Evolutionary conservation across 2,113 vertebrate species (phyloP).

Genomic region (Pseudorectes ferrugineus): DNA sequence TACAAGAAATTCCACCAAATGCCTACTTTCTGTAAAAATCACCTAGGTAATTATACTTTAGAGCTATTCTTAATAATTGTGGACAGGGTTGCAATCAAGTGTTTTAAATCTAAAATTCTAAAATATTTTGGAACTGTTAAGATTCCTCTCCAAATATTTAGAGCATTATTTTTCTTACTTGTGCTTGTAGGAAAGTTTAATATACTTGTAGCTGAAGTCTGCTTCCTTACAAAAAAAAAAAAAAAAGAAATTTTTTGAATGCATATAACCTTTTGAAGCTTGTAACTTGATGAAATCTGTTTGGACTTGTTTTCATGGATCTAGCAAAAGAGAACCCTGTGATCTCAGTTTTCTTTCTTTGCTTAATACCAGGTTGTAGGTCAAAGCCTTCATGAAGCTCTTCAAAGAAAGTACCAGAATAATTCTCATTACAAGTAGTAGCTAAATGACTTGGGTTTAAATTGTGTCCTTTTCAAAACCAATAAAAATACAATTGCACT

Average conservation of each 20-base stretch:
- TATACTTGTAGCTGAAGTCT: background rate
- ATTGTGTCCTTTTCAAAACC: background rate
- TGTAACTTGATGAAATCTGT: slow-evolving; percentile 1
- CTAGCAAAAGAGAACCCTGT: background rate
- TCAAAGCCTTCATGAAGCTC: background rate
- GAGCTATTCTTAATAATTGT: background rate
- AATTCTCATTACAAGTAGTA: background rate
- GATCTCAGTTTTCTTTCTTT: background rate
- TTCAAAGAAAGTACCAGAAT: background rate
- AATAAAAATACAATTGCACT: background rate
- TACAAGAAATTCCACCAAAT: background rate
- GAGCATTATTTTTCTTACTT: background rate
- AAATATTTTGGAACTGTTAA: background rate
- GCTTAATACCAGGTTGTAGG: background rate
- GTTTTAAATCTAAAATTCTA: background rate
- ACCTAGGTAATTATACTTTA: background rate
- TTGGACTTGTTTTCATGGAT: background rate
- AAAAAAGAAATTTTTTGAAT: background rate
- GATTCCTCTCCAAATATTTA: background rate
- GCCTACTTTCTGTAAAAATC: background rate
- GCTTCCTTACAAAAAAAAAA: background rate
- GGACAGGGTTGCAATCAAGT: background rate
- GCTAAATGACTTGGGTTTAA: background rate
- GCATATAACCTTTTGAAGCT: background rate
- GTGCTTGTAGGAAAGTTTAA: background rate